Percentiles rank a stretch among this genome's conserved stretches.
These are phyloP conservation scores for Eriocheir sinensis DNA, from an alignment of 1,140 invertebrate genomes.

Conservation along the genomic window DNA sequence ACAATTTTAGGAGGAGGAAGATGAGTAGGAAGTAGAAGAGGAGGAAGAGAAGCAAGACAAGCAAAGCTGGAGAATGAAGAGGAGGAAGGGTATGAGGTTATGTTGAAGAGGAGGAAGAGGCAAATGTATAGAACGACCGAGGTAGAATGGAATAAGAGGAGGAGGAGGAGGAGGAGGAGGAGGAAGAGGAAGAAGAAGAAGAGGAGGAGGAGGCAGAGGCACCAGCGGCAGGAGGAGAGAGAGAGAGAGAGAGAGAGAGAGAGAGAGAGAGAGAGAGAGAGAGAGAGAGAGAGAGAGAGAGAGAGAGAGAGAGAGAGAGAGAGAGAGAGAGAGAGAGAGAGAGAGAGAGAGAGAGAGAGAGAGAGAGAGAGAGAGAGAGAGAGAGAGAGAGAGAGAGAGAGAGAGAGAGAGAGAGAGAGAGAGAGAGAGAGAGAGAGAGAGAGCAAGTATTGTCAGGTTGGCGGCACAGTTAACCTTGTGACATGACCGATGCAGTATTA, in stretches of 20 bases:
- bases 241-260: neutral
- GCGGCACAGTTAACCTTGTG: conserved; percentile 45
- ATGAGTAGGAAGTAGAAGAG: no score
- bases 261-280: neutral
- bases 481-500: conserved; percentile 56
- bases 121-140: neutral
- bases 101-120: neutral
- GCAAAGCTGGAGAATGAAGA: neutral
- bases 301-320: neutral
- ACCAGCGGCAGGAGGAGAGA: neutral
- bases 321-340: no score
- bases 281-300: neutral
- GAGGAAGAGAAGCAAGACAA: neutral
- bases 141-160: neutral
- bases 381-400: neutral
- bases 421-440: neutral
- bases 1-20: no score
- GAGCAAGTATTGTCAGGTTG: conserved; percentile 41
- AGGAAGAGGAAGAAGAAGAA: neutral
- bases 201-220: neutral
- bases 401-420: neutral
- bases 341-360: no score
- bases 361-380: no score
- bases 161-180: conserved; percentile 15
- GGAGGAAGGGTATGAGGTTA: neutral